Evolutionary conservation across 1,140 invertebrate species (phyloP), one percentile per base, ranked within the genome.

Genomic region (Pseudomyrmex cubaensis): DNA sequence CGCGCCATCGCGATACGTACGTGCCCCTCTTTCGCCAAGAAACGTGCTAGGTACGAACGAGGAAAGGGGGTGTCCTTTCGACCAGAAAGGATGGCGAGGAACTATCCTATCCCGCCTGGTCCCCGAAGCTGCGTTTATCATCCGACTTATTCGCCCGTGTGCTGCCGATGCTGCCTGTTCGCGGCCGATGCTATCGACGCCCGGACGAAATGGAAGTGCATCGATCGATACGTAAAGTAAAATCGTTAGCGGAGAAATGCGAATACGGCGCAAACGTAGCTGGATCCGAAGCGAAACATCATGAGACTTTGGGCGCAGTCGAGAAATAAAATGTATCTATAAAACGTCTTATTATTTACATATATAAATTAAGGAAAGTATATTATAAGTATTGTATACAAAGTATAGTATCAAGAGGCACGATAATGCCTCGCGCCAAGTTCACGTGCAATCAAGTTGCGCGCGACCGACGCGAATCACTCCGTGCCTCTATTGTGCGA

Each of bases 1-100:
- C 52, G 64, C 73, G 48, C 54, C 54, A 78, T 78, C 64, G 52
- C 76, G 76, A 78, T 78, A 78, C 54, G 76, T 78, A 70, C 75
- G 75, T 78, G 63, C 75, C 22, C 52, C 69, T 66, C 76, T 78
- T 70, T 78, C 15, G 52, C 76, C 64, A 78, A 78, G 76, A 70
- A 67, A 78, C 76, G 74, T 15, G 74, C 20, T 56, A 59, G 46
- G 35, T 59, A 67, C n/a, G 48, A 62, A 80, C n/a, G n/a, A 69
- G 54, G n/a, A 12, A 7, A 62, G 13, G 10, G 1, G 22, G 35
- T 17, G 17, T 46, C 70, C 54, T 66, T 50, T 69, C 76, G 54
- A 69, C 17, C 50, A 69, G 76, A 70, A 80, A 56, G 54, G 69
- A 80, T 44, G 64, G 12, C 44, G 57, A 56, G 48, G 54, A 57